Evolutionary conservation across 1,140 invertebrate genomes (phyloP), one percentile per base, ranked within the genome.

Genomic region (Aphaenogaster ashmeadi): DNA sequence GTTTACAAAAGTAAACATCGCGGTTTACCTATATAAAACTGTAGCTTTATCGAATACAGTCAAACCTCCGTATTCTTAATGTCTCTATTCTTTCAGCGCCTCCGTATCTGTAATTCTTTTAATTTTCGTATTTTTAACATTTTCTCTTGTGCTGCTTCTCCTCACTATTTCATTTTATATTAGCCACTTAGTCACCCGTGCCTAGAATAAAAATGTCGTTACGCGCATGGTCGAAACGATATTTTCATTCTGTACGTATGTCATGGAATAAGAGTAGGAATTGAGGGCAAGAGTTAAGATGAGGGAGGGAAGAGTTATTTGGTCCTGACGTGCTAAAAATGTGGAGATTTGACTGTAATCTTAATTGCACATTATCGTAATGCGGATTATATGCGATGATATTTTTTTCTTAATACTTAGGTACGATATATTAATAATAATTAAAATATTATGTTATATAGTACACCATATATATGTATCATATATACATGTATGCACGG

Each of bases 381-480:
- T 11, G 50, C 27, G 15, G 15, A 9, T 47, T 90, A 86, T 21
- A 67, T 62, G 77, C 56, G 66, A 81, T 66, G 38, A 66, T 67
- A 18, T 66, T 75, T 87, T 58, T 85, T 66, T 86, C 41, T 85
- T 60, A 62, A 87, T 89, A 89, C 36, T 90, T 89, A 83, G 71
- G 77, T 64, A 71, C 90, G 69, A 69, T 74, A 58, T 67, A 67
- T 86, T 36, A 64, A 36, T 36, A 21, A 64, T 64, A 36, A 38
- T 18, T 67, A 67, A 67, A 67, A 60, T 86, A 79, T 21, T 72
- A 67, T 67, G 54, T 78, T 86, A 78, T 86, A 87, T 69, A 88
- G 50, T n/a, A 79, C 9, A 8, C 1, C n/a, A 50, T 80, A 72
- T 47, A 41, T 75, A 56, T 74, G 38, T 64, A 64, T 54, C 44